Evolutionary conservation across 1,140 invertebrate species (phyloP).

Genomic region (Acromyrmex charruanus): DNA sequence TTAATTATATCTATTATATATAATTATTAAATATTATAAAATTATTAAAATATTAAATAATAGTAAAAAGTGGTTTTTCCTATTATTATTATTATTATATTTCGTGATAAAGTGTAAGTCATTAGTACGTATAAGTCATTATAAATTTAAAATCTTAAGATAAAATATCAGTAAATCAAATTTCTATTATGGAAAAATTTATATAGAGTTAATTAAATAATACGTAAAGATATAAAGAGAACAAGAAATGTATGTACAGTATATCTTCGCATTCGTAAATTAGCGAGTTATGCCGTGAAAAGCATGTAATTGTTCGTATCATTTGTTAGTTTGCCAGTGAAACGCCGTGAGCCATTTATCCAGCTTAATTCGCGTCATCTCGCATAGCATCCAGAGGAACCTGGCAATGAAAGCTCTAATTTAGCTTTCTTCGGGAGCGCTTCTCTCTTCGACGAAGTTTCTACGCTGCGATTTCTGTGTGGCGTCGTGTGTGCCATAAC

Average conservation of each 20-base stretch:
- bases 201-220: constrained; percentile 18
- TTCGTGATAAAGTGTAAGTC: no score
- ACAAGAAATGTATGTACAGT: not conserved
- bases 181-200: not conserved
- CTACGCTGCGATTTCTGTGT: constrained; percentile 22
- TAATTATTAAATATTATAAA: not conserved
- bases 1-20: not conserved
- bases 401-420: constrained; percentile 42
- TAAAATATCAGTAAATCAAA: not conserved
- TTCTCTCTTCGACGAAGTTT: constrained; percentile 14
- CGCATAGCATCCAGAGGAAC: constrained; percentile 32
- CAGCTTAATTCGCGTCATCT: constrained; percentile 49
- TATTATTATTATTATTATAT: no score
- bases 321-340: constrained; percentile 34
- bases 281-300: constrained; percentile 23
- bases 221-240: not conserved
- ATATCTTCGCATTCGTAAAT: constrained; percentile 10
- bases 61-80: no score
- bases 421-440: constrained; percentile 51
- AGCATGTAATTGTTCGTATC: constrained; percentile 35
- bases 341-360: constrained; percentile 40
- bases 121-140: no score
- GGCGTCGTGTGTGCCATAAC: constrained; percentile 35
- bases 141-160: not conserved
- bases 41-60: not conserved